Evolutionary conservation across 53 echinoderm and acorn worm genomes (phyloP).

Genomic region (Crossaster papposus): DNA sequence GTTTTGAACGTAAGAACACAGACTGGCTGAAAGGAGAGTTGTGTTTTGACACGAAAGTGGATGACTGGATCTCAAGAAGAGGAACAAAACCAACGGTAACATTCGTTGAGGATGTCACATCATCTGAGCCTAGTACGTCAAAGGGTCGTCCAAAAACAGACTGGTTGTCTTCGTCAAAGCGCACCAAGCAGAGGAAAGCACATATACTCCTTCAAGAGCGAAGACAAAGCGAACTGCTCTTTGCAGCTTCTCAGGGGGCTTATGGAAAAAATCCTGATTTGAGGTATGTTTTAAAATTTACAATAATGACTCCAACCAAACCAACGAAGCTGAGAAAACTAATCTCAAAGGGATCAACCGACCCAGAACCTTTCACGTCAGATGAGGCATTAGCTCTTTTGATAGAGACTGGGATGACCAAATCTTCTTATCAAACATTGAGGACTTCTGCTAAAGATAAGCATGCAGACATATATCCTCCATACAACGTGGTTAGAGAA

Average conservation of each 20-base stretch:
- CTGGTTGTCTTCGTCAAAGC: slow-evolving; percentile 49
- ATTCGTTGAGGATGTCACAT: background rate
- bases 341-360: background rate
- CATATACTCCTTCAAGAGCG: slow-evolving; percentile 41
- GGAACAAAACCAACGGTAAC: too few relatives aligned
- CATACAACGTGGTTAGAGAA: slow-evolving; percentile 16
- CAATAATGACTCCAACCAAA: too few relatives aligned
- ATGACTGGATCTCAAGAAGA: slow-evolving; percentile 30
- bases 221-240: slow-evolving; percentile 32
- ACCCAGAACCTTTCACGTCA: slow-evolving; percentile 4
- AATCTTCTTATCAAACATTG: background rate
- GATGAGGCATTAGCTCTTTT: slow-evolving; percentile 26
- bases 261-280: slow-evolving; percentile 64
- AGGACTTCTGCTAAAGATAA: background rate
- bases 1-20: background rate
- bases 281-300: slow-evolving; percentile 68
- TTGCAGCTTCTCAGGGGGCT: slow-evolving; percentile 65
- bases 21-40: slow-evolving; percentile 28
- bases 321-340: slow-evolving; percentile 33
- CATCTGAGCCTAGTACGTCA: background rate
- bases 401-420: background rate
- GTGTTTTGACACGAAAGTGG: slow-evolving; percentile 13
- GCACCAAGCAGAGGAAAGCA: slow-evolving; percentile 58
- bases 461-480: background rate
- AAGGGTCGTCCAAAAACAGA: slow-evolving; percentile 56